Evolutionary conservation across 2,888 invertebrate genomes (phyloP).

Genomic region (Laothoe populi): DNA sequence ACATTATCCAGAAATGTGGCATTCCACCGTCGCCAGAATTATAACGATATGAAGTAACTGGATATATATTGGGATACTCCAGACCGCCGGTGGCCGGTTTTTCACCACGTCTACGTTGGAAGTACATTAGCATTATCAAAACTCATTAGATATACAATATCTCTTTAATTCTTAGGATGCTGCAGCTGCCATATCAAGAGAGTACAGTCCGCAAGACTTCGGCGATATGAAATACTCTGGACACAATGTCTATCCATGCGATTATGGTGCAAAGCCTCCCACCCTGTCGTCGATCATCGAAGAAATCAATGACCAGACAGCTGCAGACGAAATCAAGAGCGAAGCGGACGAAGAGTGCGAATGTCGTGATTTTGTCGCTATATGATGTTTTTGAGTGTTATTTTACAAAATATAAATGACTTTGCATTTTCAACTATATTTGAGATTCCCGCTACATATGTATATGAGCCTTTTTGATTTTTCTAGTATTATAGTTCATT

Average conservation of each 20-base stretch:
- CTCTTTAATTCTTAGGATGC: slow-evolving; percentile 45
- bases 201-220: slow-evolving; percentile 51
- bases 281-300: slow-evolving; percentile 60
- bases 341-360: slow-evolving; percentile 44
- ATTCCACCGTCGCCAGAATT: too few relatives aligned
- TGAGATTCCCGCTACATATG: too few relatives aligned
- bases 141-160: neutral
- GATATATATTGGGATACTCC: too few relatives aligned
- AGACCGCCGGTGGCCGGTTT: too few relatives aligned
- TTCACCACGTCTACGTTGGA: too few relatives aligned
- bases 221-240: slow-evolving; percentile 42
- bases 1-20: too few relatives aligned
- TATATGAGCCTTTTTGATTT: neutral
- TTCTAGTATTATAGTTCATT: too few relatives aligned
- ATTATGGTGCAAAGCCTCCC: neutral
- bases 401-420: slow-evolving; percentile 16
- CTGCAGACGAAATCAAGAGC: slow-evolving; percentile 58
- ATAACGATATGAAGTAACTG: too few relatives aligned
- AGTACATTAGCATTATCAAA: too few relatives aligned
- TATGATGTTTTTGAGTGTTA: slow-evolving; percentile 29
- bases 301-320: slow-evolving; percentile 70
- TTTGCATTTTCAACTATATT: slow-evolving; percentile 10
- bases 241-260: slow-evolving; percentile 34
- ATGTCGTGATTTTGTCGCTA: slow-evolving; percentile 35
- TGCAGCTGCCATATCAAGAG: slow-evolving; percentile 40